Evolutionary conservation across 1,140 invertebrate species (phyloP).

Genomic region (Drosophila willistoni): DNA sequence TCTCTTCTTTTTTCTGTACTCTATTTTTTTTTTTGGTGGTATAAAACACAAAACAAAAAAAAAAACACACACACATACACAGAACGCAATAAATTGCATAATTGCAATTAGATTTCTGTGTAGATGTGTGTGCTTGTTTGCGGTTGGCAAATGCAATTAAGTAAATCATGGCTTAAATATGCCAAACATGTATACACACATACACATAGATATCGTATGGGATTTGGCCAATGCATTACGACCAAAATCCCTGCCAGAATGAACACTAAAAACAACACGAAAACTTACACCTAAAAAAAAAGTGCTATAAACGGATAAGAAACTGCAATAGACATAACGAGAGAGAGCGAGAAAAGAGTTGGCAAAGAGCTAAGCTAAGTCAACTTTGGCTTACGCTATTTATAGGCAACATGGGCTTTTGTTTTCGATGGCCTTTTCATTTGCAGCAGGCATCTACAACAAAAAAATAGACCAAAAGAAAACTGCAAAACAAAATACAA

Average conservation of each 20-base stretch:
- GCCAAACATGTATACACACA: not conserved
- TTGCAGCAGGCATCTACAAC: slow-evolving; percentile 57
- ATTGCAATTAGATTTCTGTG: slow-evolving; percentile 80
- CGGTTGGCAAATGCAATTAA: slow-evolving; percentile 53
- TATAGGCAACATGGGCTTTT: slow-evolving; percentile 78
- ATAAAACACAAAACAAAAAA: slow-evolving; percentile 3
- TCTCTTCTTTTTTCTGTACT: not conserved
- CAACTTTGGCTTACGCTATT: slow-evolving; percentile 75
- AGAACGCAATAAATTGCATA: slow-evolving; percentile 67
- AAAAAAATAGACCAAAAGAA: slow-evolving; percentile 31
- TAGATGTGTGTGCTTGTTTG: slow-evolving; percentile 17
- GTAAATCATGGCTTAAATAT: slow-evolving; percentile 18
- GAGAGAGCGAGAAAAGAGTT: slow-evolving; percentile 39
- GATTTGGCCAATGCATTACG: slow-evolving; percentile 27
- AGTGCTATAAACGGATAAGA: slow-evolving; percentile 48
- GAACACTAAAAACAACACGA: slow-evolving; percentile 11
- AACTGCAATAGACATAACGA: slow-evolving; percentile 28
- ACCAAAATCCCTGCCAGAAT: slow-evolving; percentile 33
- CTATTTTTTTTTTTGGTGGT: not conserved
- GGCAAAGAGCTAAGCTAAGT: slow-evolving; percentile 61
- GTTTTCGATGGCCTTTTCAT: slow-evolving; percentile 80
- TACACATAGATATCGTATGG: slow-evolving; percentile 3
- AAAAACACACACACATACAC: not conserved
- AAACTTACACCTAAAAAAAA: slow-evolving; percentile 46
- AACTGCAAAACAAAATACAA: slow-evolving; percentile 26